phyloP scores from a whole-genome alignment of 2,888 invertebrate genomes.

The Caenorhabditis panamensis region DNA sequence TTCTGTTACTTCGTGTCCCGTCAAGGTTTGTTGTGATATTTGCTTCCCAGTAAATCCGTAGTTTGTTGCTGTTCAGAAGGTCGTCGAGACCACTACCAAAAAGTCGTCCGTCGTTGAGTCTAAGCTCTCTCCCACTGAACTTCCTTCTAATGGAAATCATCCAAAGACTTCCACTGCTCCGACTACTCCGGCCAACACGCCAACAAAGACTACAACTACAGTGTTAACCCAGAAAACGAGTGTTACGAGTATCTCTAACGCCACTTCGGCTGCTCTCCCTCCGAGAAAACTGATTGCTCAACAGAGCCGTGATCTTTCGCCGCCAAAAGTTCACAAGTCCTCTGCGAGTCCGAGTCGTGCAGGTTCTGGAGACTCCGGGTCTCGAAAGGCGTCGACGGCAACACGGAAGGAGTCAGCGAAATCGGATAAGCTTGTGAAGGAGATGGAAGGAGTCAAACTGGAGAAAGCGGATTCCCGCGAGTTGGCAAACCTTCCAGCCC shows the following conservation, averaged over 20 bases:
- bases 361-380: slow-evolving; percentile 35
- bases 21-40: slow-evolving; percentile 15
- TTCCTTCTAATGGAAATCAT: neutral
- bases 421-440: slow-evolving; percentile 36
- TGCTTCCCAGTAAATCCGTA: neutral
- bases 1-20: neutral
- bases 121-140: slow-evolving; percentile 14
- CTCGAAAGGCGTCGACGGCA: slow-evolving; percentile 6
- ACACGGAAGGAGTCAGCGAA: slow-evolving; percentile 19
- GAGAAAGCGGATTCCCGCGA: slow-evolving; percentile 45
- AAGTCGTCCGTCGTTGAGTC: slow-evolving; percentile 24
- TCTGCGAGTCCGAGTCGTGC: slow-evolving; percentile 41
- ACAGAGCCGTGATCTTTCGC: slow-evolving; percentile 30
- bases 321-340: slow-evolving; percentile 21
- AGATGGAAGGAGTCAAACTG: slow-evolving; percentile 28
- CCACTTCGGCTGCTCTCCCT: slow-evolving; percentile 5
- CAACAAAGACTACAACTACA: slow-evolving; percentile 28
- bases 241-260: neutral
- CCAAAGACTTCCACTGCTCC: neutral
- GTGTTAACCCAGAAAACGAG: slow-evolving; percentile 30
- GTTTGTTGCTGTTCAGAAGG: slow-evolving; percentile 15
- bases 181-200: slow-evolving; percentile 2
- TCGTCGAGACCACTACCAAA: slow-evolving; percentile 6
- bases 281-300: slow-evolving; percentile 34
- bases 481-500: slow-evolving; percentile 20